Base-by-base conservation (phyloP, 2,113 vertebrate genomes). In the Excalfactoria chinensis region DNA sequence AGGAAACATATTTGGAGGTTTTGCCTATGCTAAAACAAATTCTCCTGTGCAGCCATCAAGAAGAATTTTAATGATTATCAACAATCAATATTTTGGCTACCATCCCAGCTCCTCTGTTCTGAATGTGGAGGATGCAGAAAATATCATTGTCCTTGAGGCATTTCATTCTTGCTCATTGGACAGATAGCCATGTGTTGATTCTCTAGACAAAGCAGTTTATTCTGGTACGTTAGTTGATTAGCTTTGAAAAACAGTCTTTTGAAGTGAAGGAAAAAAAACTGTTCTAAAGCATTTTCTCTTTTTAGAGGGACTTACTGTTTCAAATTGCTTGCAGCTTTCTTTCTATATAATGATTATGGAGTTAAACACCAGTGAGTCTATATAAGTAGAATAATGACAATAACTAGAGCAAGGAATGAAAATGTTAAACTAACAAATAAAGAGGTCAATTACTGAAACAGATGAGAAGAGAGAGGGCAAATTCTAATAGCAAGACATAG, bases 351-450 rank as follows among this genome's bases (percentile, higher is more conserved):
- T 67, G 88, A 91, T 92, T 84, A 91, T 63, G 68, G 53, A 88
- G 76, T 63, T 93, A 89, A 96, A 94, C 91, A 88, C 83, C 90
- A 95, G 60, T n/a, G 69, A 64, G 82, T 40, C 68, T 89, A 28
- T 89, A 82, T 94, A 93, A 96, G 82, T 80, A 87, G 44, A 96
- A 91, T 90, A 95, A 94, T 79, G 84, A 62, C 90, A 90, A 94
- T 75, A 89, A 87, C 55, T 68, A 86, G 28, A 93, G 81, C 75
- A 95, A 94, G 78, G 82, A 94, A 93, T 77, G 74, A 95, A 96
- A 92, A 80, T 84, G 59, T 95, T 89, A 90, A 96, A 76, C 80
- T 86, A 97, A 93, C 87, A 94, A 94, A 95, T 78, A 84, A 96
- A 96, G 86, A 81, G 75, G 82, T 95, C 80, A 75, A 48, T 93